Conservation (phyloP, 2,113 vertebrate species). For the Pseudorasbora parva region DNA sequence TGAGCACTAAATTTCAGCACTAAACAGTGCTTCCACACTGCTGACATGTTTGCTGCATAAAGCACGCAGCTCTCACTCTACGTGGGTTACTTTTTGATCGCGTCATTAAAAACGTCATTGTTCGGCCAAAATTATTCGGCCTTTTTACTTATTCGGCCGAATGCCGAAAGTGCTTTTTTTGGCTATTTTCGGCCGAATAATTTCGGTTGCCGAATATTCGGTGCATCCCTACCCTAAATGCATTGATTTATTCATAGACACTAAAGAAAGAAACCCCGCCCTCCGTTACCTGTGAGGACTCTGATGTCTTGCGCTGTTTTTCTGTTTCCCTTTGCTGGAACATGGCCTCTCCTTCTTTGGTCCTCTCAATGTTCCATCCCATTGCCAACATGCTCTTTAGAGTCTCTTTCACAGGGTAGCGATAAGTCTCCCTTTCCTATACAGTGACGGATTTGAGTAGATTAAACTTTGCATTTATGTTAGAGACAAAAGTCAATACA, state of each 20-base stretch:
- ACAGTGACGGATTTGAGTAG: conserved; percentile 17
- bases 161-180: too few species aligned
- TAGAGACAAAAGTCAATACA: not conserved
- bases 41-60: too few species aligned
- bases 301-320: conserved; percentile 83
- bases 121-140: too few species aligned
- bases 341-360: conserved; percentile 88
- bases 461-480: conserved; percentile 7
- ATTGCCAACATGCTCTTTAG: conserved; percentile 94
- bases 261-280: not conserved
- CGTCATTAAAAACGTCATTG: too few species aligned
- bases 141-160: too few species aligned
- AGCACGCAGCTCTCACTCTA: too few species aligned
- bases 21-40: too few species aligned
- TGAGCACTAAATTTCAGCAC: too few species aligned
- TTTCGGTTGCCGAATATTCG: too few species aligned
- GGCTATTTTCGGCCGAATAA: too few species aligned
- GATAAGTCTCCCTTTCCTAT: conserved; percentile 94
- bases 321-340: conserved; percentile 89
- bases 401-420: conserved; percentile 94
- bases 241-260: not conserved
- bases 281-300: conserved; percentile 79
- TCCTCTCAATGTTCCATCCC: conserved; percentile 92
- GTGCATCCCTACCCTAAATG: conserved; percentile 24
- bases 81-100: too few species aligned